phyloP scores from a whole-genome alignment of 2,888 invertebrate species.

The Epicampocera succincta region DNA sequence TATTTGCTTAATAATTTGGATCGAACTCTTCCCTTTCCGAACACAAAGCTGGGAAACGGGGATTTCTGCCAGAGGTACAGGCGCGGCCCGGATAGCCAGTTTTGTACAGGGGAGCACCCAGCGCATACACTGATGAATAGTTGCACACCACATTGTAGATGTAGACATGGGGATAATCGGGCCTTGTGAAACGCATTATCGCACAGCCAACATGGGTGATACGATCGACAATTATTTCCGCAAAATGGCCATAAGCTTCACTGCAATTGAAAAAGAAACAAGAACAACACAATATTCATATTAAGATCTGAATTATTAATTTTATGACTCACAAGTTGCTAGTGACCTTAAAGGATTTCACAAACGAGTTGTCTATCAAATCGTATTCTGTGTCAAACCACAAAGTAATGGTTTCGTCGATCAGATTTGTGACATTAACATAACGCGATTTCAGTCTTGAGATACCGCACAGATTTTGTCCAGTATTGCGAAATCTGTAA shows the following conservation, averaged over 20 bases:
- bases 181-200: conserved; percentile 78
- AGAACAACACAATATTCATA: too few species aligned
- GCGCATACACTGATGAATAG: conserved; percentile 79
- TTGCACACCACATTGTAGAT: conserved; percentile 80
- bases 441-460: conserved; percentile 75
- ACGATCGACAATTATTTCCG: conserved; percentile 79
- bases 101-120: conserved; percentile 77
- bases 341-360: conserved; percentile 76
- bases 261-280: conserved; percentile 70
- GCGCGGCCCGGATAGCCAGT: conserved; percentile 75
- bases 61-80: conserved; percentile 78
- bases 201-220: conserved; percentile 80
- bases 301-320: too few species aligned
- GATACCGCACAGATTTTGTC: conserved; percentile 79
- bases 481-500: conserved; percentile 77
- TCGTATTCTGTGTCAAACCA: conserved; percentile 79
- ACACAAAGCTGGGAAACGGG: conserved; percentile 79
- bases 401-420: conserved; percentile 76
- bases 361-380: conserved; percentile 79
- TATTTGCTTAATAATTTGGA: conserved; percentile 76
- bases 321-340: conserved; percentile 77
- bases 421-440: conserved; percentile 78
- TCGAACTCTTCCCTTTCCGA: conserved; percentile 76
- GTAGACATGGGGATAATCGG: conserved; percentile 76
- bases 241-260: conserved; percentile 81